These are phyloP conservation scores for Grapholita molesta DNA, from an alignment of 1,140 invertebrate genomes.

Conservation along the genomic window DNA sequence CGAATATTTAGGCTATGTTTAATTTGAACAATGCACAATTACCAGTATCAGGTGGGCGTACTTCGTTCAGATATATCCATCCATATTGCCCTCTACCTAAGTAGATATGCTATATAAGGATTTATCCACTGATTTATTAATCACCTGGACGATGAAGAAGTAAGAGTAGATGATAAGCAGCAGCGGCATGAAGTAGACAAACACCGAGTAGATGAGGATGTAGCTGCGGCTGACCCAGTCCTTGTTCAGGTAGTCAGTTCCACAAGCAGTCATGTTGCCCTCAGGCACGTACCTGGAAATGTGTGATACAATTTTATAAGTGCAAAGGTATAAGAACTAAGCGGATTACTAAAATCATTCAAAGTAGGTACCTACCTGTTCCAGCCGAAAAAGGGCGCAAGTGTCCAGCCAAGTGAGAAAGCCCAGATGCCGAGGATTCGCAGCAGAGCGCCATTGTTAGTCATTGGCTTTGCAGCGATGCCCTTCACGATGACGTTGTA, in stretches of 20 bases:
- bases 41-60: too few species aligned
- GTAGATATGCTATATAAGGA: too few species aligned
- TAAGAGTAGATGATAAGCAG: constrained; percentile 85
- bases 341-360: not conserved
- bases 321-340: not conserved
- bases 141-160: constrained; percentile 83
- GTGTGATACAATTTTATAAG: constrained; percentile 1
- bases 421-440: constrained; percentile 85
- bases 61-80: too few species aligned
- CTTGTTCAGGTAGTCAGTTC: constrained; percentile 86
- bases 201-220: constrained; percentile 82
- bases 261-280: constrained; percentile 89
- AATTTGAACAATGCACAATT: too few species aligned
- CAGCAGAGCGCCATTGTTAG: constrained; percentile 82
- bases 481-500: constrained; percentile 93
- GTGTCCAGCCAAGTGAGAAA: constrained; percentile 83
- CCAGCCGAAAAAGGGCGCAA: constrained; percentile 84
- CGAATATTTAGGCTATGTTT: too few species aligned
- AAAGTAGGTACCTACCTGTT: constrained; percentile 73
- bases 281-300: constrained; percentile 85
- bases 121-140: too few species aligned
- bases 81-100: too few species aligned
- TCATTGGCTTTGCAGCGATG: constrained; percentile 83
- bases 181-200: constrained; percentile 82
- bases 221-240: constrained; percentile 81